Evolutionary conservation across 1,140 invertebrate genomes (phyloP).

Genomic region (Neomicropteryx cornuta): DNA sequence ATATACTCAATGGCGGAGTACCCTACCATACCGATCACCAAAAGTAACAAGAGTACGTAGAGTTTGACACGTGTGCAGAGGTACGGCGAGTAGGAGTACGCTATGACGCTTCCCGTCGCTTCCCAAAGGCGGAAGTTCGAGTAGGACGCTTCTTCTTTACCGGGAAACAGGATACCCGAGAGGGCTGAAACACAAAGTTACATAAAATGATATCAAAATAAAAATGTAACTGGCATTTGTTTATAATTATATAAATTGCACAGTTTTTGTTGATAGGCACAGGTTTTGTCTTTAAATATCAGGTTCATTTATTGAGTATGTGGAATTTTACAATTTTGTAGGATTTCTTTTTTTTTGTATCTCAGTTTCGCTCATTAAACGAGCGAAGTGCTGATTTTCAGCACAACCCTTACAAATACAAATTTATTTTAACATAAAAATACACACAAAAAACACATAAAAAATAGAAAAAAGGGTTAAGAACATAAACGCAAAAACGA

Average conservation of each 20-base stretch:
- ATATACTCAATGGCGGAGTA: slow-evolving; percentile 42
- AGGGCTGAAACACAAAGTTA: slow-evolving; percentile 50
- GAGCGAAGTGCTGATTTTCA: no score
- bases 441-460: no score
- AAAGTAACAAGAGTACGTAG: slow-evolving; percentile 57
- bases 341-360: no score
- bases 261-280: no score
- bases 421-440: no score
- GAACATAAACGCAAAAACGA: no score
- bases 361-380: no score
- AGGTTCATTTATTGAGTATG: no score
- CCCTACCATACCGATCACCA: slow-evolving; percentile 63
- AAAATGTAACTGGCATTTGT: slow-evolving; percentile 5
- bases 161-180: slow-evolving; percentile 79
- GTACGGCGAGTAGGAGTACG: slow-evolving; percentile 67
- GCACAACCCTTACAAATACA: no score
- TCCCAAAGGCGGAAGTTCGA: slow-evolving; percentile 91
- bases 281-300: no score
- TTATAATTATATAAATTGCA: not conserved
- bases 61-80: slow-evolving; percentile 66
- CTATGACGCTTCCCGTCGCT: slow-evolving; percentile 77
- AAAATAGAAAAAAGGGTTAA: no score
- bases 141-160: slow-evolving; percentile 82
- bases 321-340: no score
- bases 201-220: slow-evolving; percentile 3